phyloP scores from a whole-genome alignment of 2,888 invertebrate genomes.

The Reticulitermes lucifugus region DNA sequence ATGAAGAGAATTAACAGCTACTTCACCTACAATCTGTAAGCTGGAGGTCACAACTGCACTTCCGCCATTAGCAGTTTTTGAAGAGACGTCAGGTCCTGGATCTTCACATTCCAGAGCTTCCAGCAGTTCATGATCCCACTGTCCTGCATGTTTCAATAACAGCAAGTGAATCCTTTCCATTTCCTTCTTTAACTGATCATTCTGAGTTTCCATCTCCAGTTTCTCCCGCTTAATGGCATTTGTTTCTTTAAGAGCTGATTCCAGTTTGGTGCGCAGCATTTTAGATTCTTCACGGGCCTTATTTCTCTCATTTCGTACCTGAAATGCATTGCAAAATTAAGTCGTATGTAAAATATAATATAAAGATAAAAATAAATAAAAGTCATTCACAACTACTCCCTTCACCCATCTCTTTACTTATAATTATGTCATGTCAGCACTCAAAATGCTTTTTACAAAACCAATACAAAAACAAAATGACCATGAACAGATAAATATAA shows the following conservation, averaged over 20 bases:
- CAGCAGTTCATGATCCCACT: conserved; percentile 70
- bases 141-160: conserved; percentile 76
- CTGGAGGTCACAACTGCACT: conserved; percentile 56
- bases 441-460: too few species aligned
- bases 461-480: too few species aligned
- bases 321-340: conserved; percentile 41
- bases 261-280: conserved; percentile 83
- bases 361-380: not conserved
- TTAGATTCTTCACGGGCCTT: conserved; percentile 92
- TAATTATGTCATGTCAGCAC: too few species aligned
- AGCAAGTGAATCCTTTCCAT: conserved; percentile 81
- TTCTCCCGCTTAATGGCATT: conserved; percentile 81
- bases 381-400: too few species aligned
- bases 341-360: not conserved
- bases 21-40: conserved; percentile 27
- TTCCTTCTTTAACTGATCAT: conserved; percentile 81
- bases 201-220: conserved; percentile 80
- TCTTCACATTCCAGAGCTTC: conserved; percentile 65
- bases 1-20: conserved; percentile 43
- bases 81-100: conserved; percentile 62
- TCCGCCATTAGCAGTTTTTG: conserved; percentile 53
- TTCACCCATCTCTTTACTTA: too few species aligned
- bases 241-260: conserved; percentile 80
- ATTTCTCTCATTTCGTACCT: conserved; percentile 91
- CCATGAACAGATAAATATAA: too few species aligned